Percentiles rank a stretch among this genome's conserved stretches.
phyloP scores from a whole-genome alignment of 2,888 invertebrate genomes.

The Folsomia candida region DNA sequence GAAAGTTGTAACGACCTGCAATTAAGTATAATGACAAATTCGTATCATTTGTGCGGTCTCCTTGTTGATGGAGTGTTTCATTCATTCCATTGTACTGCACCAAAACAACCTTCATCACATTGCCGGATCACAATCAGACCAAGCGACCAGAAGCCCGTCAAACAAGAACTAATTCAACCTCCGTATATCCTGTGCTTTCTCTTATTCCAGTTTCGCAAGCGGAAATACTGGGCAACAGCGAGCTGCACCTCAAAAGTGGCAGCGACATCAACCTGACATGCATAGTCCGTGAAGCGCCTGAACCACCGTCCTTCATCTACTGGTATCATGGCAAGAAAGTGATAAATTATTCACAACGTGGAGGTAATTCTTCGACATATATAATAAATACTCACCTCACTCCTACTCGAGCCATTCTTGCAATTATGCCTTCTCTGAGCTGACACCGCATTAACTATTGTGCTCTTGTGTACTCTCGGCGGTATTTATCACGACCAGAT shows the following conservation, averaged over 20 bases:
- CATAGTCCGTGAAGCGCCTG: slow-evolving; percentile 76
- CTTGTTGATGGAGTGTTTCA: not conserved
- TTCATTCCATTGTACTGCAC: too few species aligned
- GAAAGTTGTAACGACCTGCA: not conserved
- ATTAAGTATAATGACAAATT: not conserved
- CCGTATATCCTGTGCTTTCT: not conserved
- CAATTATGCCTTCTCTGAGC: not conserved
- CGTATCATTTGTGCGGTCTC: not conserved
- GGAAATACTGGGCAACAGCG: slow-evolving; percentile 79
- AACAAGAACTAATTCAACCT: not conserved
- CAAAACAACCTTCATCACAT: too few species aligned
- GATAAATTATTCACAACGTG: slow-evolving; percentile 62
- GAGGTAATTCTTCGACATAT: too few species aligned
- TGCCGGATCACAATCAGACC: too few species aligned
- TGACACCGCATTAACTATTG: not conserved
- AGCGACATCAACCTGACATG: slow-evolving; percentile 81
- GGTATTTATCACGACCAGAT: too few species aligned
- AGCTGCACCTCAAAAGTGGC: slow-evolving; percentile 82
- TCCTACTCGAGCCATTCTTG: too few species aligned
- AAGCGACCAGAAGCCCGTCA: not conserved
- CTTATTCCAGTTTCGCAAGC: slow-evolving; percentile 70
- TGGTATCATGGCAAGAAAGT: slow-evolving; percentile 62
- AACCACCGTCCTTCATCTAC: slow-evolving; percentile 72
- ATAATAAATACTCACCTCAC: too few species aligned
- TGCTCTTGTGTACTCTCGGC: not conserved